Evolutionary conservation across 2,113 vertebrate genomes (phyloP).

Genomic region (Ochotona princeps): DNA sequence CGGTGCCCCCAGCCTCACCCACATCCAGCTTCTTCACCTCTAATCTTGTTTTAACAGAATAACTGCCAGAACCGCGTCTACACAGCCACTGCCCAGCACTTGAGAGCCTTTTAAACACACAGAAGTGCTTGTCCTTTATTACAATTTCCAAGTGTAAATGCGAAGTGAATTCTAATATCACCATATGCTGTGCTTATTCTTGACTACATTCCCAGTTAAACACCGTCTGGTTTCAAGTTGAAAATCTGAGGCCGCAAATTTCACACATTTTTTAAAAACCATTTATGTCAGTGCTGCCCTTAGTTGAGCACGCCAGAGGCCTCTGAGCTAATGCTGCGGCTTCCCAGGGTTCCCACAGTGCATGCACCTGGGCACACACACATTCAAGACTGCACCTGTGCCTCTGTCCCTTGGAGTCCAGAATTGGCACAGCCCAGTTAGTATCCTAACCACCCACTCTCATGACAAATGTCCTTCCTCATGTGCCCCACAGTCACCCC

Average conservation of each 20-base stretch:
- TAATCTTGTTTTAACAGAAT: not conserved
- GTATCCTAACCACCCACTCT: not conserved
- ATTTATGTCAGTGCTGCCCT: not conserved
- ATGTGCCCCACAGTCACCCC: no score
- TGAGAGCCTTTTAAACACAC: not conserved
- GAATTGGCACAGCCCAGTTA: not conserved
- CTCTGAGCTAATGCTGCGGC: not conserved
- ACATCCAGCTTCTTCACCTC: not conserved
- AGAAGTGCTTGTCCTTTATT: not conserved
- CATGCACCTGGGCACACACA: not conserved
- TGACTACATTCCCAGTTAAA: conserved; percentile 43
- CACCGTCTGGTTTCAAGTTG: not conserved
- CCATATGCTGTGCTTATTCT: not conserved
- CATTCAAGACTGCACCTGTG: not conserved
- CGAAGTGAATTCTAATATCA: not conserved
- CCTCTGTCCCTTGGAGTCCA: not conserved
- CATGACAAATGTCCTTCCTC: not conserved
- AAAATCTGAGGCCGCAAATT: conserved; percentile 1
- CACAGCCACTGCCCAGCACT: not conserved
- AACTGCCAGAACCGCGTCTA: not conserved
- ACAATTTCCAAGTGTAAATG: not conserved
- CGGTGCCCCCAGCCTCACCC: not conserved
- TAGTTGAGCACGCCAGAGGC: no score
- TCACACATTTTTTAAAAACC: not conserved
- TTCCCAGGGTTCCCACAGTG: not conserved